phyloP scores from a whole-genome alignment of 2,888 invertebrate species.

The Litoditis marina region DNA sequence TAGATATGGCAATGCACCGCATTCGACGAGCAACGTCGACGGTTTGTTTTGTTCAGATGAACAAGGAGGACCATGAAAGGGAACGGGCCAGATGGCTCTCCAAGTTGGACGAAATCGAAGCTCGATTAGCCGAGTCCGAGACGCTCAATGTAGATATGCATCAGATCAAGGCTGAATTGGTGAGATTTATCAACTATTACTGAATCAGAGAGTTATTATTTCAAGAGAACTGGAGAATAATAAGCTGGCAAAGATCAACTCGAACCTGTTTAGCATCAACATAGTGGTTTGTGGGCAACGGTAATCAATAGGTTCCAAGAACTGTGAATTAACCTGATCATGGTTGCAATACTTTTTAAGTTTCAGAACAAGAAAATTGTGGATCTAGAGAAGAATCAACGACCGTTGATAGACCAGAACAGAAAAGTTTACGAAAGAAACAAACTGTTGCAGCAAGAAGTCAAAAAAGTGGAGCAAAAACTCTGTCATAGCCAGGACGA shows the following conservation, averaged over 20 bases:
- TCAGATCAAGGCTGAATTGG: constrained; percentile 57
- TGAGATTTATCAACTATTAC: constrained; percentile 24
- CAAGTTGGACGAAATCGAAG: constrained; percentile 55
- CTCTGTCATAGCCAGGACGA: constrained; percentile 55
- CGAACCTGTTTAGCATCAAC: too few relatives aligned
- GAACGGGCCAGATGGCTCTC: constrained; percentile 54
- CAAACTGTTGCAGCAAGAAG: constrained; percentile 39
- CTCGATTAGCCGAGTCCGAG: constrained; percentile 46
- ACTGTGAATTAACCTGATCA: too few relatives aligned
- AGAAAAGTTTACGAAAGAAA: constrained; percentile 55
- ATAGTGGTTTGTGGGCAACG: too few relatives aligned
- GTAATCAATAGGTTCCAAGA: too few relatives aligned
- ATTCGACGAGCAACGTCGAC: constrained; percentile 16
- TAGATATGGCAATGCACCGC: constrained; percentile 12
- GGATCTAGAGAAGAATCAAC: constrained; percentile 58
- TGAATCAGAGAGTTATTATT: too few relatives aligned
- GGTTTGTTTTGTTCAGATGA: constrained; percentile 29
- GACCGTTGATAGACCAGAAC: constrained; percentile 57
- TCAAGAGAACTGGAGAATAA: too few relatives aligned
- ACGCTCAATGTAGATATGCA: constrained; percentile 52
- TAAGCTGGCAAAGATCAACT: too few relatives aligned
- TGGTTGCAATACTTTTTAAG: background rate
- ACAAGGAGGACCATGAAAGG: constrained; percentile 58
- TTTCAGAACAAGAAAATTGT: constrained; percentile 60
- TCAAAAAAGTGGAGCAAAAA: constrained; percentile 52